Evolutionary conservation across 2,797 vertebrate genomes (phyloP).

Genomic region (Periparus ater): DNA sequence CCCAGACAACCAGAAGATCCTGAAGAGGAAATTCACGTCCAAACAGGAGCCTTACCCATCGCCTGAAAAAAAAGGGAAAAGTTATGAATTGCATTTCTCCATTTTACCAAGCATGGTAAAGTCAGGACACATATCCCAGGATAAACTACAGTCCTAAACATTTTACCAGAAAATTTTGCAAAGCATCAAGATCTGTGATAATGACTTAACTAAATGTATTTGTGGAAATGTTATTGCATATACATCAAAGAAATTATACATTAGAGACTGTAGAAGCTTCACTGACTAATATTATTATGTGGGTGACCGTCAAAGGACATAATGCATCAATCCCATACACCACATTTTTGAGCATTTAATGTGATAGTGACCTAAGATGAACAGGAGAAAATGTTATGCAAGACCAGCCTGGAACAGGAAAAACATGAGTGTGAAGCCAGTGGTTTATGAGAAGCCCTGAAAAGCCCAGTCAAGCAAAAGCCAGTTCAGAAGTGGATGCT

Average conservation of each 20-base stretch:
- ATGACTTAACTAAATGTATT: background rate
- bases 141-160: background rate
- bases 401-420: background rate
- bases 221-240: background rate
- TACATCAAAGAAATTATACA: background rate
- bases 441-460: background rate
- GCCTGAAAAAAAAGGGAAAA: slow-evolving; percentile 73
- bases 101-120: background rate
- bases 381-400: background rate
- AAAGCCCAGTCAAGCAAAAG: background rate
- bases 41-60: slow-evolving; percentile 95
- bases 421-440: background rate
- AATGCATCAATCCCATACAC: background rate
- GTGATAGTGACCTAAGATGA: background rate
- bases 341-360: background rate
- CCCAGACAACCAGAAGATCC: slow-evolving; percentile 96
- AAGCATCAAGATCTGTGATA: background rate
- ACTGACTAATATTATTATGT: background rate
- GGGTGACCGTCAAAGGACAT: background rate
- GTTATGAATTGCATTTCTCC: background rate
- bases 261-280: background rate
- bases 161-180: background rate
- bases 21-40: slow-evolving; percentile 95
- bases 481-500: background rate
- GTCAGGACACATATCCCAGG: background rate